A percentile compares a stretch with the other conserved stretches of the same genome.
These are phyloP conservation scores for Ictalurus furcatus DNA, from an alignment of 2,113 vertebrate species.

Conservation along the genomic window DNA sequence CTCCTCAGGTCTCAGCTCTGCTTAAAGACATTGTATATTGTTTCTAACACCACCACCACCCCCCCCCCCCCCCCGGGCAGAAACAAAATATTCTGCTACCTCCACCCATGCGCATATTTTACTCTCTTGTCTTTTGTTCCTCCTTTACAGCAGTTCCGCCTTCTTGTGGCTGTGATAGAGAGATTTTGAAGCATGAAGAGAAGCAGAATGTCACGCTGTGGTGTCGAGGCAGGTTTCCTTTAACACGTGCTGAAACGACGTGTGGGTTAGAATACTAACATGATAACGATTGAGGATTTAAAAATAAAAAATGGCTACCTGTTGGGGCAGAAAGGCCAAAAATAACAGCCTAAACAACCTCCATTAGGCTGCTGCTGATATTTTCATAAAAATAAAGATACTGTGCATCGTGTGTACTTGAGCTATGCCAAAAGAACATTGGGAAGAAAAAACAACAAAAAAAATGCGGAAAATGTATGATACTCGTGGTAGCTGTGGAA, in stretches of 20 bases:
- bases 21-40: neutral
- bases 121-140: neutral
- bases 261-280: neutral
- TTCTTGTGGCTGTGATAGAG: neutral
- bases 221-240: neutral
- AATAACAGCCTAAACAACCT: too few species aligned
- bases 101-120: neutral
- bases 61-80: neutral
- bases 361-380: too few species aligned
- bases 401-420: too few species aligned
- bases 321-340: too few species aligned
- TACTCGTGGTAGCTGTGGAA: neutral
- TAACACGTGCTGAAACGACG: neutral
- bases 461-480: neutral
- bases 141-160: neutral
- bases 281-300: neutral
- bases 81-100: neutral
- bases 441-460: too few species aligned
- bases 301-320: too few species aligned
- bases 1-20: neutral
- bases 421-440: too few species aligned
- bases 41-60: too few species aligned
- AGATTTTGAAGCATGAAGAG: neutral
- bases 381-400: too few species aligned
- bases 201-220: neutral